Conservation (phyloP, 2,797 vertebrate species). For the Rhinella marina region DNA sequence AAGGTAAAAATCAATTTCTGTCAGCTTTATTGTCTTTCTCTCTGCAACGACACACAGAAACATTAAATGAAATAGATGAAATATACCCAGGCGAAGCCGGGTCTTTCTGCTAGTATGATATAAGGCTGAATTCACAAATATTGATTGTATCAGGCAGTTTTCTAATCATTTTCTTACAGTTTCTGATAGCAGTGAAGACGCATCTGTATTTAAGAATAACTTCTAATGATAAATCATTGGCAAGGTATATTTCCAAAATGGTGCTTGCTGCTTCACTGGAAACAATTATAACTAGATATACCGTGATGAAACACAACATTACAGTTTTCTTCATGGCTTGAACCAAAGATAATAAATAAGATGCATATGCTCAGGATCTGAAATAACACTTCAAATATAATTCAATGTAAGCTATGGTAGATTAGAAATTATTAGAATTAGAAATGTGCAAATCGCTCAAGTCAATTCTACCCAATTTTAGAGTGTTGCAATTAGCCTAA, state of each 20-base stretch:
- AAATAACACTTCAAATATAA: neutral
- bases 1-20: too few species aligned
- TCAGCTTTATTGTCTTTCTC: too few species aligned
- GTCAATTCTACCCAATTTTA: too few species aligned
- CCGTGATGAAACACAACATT: conserved; percentile 28
- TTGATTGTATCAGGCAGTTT: too few species aligned
- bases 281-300: conserved; percentile 31
- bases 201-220: conserved; percentile 56
- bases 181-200: neutral
- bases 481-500: too few species aligned
- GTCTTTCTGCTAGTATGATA: too few species aligned
- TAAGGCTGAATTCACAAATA: too few species aligned
- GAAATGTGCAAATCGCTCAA: neutral
- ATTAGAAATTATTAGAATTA: neutral
- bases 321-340: conserved; percentile 50
- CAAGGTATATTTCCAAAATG: conserved; percentile 44
- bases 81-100: too few species aligned
- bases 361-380: conserved; percentile 29
- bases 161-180: too few species aligned
- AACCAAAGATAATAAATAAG: conserved; percentile 28
- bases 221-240: conserved; percentile 53
- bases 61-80: too few species aligned
- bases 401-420: neutral
- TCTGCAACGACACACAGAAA: too few species aligned
- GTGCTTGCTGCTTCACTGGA: conserved; percentile 47